phyloP scores from a whole-genome alignment of 92 coral and sea anemone genomes.

The Siderastrea siderea region DNA sequence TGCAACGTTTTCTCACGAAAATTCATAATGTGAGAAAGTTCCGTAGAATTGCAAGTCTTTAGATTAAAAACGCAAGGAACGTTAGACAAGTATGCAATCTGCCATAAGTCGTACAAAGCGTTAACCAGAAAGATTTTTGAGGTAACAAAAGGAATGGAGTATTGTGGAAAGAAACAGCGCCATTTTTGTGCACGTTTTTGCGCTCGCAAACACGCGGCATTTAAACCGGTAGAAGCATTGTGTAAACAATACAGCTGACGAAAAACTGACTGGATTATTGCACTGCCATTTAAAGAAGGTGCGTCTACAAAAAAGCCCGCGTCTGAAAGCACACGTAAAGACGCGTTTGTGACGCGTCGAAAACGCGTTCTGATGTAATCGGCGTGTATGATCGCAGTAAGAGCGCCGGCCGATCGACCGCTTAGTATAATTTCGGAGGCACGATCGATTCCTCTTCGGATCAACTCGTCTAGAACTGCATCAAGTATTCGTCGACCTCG shows the following conservation, averaged over 20 bases:
- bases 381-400: conserved; percentile 52
- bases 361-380: conserved; percentile 49
- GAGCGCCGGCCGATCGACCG: conserved; percentile 65
- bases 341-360: conserved; percentile 25
- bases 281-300: conserved; percentile 47
- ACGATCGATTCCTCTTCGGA: conserved; percentile 43
- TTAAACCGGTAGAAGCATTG: conserved; percentile 22
- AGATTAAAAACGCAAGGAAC: conserved; percentile 44
- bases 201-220: conserved; percentile 41
- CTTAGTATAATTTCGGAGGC: conserved; percentile 60
- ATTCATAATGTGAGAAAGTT: conserved; percentile 23
- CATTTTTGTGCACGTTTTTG: conserved; percentile 18
- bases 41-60: conserved; percentile 38
- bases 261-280: conserved; percentile 23
- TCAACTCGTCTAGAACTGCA: conserved; percentile 35
- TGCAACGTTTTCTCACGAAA: conserved; percentile 31
- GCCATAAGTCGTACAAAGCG: conserved; percentile 52
- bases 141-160: conserved; percentile 20
- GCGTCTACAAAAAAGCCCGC: conserved; percentile 49
- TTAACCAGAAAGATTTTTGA: conserved; percentile 40
- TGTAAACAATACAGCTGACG: conserved; percentile 32
- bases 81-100: conserved; percentile 29
- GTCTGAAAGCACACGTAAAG: conserved; percentile 48
- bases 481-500: conserved; percentile 43
- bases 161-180: conserved; percentile 54